phyloP scores from a whole-genome alignment of 2,113 vertebrate genomes.

The Tyto alba region DNA sequence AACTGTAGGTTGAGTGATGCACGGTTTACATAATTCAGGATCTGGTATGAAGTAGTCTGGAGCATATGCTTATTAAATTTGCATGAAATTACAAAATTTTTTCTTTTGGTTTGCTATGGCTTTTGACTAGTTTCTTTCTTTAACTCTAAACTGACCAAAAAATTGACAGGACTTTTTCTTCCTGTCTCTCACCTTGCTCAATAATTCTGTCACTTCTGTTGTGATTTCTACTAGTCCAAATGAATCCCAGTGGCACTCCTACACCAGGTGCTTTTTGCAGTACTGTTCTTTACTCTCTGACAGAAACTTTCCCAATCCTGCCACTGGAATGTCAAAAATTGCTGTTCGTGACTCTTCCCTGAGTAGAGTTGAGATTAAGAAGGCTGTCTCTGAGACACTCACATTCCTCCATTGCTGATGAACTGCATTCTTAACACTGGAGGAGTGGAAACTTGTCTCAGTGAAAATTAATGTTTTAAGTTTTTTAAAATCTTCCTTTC shows the following conservation, averaged over 20 bases:
- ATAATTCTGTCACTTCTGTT: neutral
- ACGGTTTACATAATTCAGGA: neutral
- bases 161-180: neutral
- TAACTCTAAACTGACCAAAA: neutral
- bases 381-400: neutral
- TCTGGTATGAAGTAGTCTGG: neutral
- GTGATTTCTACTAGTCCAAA: neutral
- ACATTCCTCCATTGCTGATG: neutral
- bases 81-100: neutral
- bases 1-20: neutral
- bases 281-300: neutral
- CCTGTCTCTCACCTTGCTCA: neutral
- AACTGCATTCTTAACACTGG: neutral
- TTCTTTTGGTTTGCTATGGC: neutral
- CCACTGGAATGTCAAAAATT: neutral
- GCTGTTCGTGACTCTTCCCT: neutral
- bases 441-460: too few relatives aligned
- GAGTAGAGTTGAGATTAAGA: neutral
- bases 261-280: neutral
- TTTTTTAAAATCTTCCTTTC: neutral
- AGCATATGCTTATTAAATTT: slow-evolving; percentile 38
- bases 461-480: neutral
- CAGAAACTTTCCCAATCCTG: neutral
- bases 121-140: neutral
- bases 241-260: neutral